Base-by-base conservation (phyloP, 2,888 invertebrate species). In the Dasypolia templi region DNA sequence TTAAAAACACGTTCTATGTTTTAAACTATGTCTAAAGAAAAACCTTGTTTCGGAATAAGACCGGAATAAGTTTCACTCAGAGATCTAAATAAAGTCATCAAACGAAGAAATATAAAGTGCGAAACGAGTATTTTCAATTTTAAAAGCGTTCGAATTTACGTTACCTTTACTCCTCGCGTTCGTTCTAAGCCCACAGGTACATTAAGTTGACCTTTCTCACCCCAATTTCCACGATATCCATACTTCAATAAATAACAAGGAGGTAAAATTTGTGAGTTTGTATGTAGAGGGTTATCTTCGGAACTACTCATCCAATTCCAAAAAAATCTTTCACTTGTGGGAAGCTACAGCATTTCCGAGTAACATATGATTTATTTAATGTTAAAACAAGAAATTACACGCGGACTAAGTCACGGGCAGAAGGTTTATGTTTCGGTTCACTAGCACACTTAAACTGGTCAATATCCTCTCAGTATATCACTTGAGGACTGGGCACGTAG, bases 401-500 rank as follows among this genome's bases (percentile, higher is more conserved):
- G 58, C 7, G 22, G 12, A 14, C 58, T 32, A 58, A 58, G 3
- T 14, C 6, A 6, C 22, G 5, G 22, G 7, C 14, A 35, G 12
- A 22, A 58, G 6, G 26, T 56, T 32, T 59, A 61, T 75, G 68
- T 81, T 77, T 61, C 64, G 55, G 71, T 75, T 77, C 71, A 64
- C 76, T 12, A 74, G 72, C 62, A 69, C 84, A 67, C 71, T 77
- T 75, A 70, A 79, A 75, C 78, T 77, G 73, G 79, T 59, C 84
- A 75, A 82, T 83, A 80, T 84, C 67, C 71, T 77, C 78, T 32
- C 79, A 81, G 72, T 86, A 86, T 62, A 84, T 78, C 72, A 83
- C 81, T 63, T 63, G 81, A 68, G 68, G 55, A 74, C 66, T 53
- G 82, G 85, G 86, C 85, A 85, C 67, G 63, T 19, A 61, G 85